Evolutionary conservation across 2,888 invertebrate genomes (phyloP), one percentile per base, ranked within the genome.

Genomic region (Strigamia maritima): DNA sequence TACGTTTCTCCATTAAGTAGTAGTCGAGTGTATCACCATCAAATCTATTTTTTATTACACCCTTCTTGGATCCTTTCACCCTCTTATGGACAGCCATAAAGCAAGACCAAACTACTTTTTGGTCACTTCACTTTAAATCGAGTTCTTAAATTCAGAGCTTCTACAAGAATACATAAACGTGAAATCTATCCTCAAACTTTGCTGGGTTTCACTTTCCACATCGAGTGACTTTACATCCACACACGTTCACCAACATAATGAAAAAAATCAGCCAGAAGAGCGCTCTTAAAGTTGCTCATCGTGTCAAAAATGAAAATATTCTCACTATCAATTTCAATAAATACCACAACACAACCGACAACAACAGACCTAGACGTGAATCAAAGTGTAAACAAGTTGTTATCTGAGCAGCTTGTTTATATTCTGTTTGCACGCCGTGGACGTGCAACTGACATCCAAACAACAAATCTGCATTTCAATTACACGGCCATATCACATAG

Each of bases 121-220:
- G 60, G 60, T 60, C 60, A 60, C 60, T 60, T 60, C 60, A 60
- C 60, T 60, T 60, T 60, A 60, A 60, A 60, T 60, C 60, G 60
- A 60, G 3, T 60, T 24, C 60, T 60, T 60, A 60, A 60, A 60
- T 60, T 60, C 22, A 60, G 60, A 60, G 60, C 60, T 24, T 24
- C 22, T n/a, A 60, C 24, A 19, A 60, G 60, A 60, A 60, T 60
- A 60, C 60, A 60, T 60, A 60, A 60, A 60, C 60, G 49, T 60
- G 60, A 60, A 60, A 40, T 40, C 40, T 16, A 40, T 40, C 40
- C 60, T 8, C 24, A 6, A 60, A 60, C 60, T 40, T 60, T n/a
- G 31, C 31, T 31, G 31, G 24, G 60, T 60, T 60, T 60, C 60
- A 60, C 60, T 60, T 60, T 49, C 49, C 49, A 49, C 49, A 49